Conservation (phyloP, 1,140 invertebrate species). For the Euura saliciscinereae region DNA sequence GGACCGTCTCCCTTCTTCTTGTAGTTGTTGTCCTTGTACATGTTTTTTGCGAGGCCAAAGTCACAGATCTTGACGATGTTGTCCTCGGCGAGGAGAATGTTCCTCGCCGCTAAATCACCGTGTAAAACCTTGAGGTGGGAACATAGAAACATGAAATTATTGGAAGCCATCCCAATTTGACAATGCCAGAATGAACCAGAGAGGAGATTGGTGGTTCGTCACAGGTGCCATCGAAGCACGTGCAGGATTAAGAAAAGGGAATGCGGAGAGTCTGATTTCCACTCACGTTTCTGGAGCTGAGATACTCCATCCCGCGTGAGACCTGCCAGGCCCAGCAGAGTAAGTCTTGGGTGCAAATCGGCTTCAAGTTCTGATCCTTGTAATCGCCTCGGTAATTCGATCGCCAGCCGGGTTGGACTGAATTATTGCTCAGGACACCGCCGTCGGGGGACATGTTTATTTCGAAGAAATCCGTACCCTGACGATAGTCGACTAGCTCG, state of each 20-base stretch:
- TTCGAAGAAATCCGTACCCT: slow-evolving; percentile 37
- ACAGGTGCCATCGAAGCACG: too few species aligned
- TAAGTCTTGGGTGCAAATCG: slow-evolving; percentile 80
- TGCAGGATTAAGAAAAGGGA: too few species aligned
- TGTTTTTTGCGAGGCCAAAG: slow-evolving; percentile 93
- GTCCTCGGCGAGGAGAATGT: slow-evolving; percentile 90
- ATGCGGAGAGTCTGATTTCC: not conserved
- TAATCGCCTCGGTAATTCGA: slow-evolving; percentile 76
- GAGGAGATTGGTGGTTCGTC: too few species aligned
- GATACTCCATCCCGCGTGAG: slow-evolving; percentile 94
- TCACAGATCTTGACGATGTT: slow-evolving; percentile 95
- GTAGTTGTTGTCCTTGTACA: slow-evolving; percentile 92
- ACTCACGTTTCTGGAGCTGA: slow-evolving; percentile 81
- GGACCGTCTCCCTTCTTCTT: slow-evolving; percentile 86
- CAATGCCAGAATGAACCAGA: too few species aligned
- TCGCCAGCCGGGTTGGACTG: slow-evolving; percentile 74
- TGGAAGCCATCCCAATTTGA: not conserved
- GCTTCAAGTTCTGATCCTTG: slow-evolving; percentile 66
- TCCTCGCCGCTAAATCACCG: slow-evolving; percentile 95
- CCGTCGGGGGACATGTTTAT: slow-evolving; percentile 41
- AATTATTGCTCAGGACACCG: slow-evolving; percentile 64
- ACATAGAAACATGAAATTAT: slow-evolving; percentile 4
- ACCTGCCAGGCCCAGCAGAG: slow-evolving; percentile 93
- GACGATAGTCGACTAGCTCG: slow-evolving; percentile 36
- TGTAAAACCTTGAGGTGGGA: slow-evolving; percentile 75